These are phyloP conservation scores for Drosophila rubida DNA, from an alignment of 2,888 invertebrate genomes.

Conservation along the genomic window DNA sequence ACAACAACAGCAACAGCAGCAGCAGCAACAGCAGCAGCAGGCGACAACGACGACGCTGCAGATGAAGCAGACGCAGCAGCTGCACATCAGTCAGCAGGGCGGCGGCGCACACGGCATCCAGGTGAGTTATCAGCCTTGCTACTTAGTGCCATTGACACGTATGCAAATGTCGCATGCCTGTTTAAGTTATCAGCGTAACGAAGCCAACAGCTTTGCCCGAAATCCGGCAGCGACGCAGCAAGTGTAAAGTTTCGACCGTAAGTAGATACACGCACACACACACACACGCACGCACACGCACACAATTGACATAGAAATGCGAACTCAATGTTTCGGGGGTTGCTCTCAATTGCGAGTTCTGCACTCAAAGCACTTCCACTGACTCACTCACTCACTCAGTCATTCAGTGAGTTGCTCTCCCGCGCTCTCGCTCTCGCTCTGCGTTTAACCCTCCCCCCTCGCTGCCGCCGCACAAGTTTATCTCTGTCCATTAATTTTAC, in stretches of 20 bases:
- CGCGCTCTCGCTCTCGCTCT: constrained; percentile 9
- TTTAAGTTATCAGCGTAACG: constrained; percentile 79
- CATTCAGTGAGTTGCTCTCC: too few species aligned
- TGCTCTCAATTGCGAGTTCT: constrained; percentile 34
- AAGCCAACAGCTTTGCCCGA: constrained; percentile 76
- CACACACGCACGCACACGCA: constrained; percentile 7
- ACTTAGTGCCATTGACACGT: constrained; percentile 79
- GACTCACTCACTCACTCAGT: not conserved
- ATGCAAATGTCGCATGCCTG: constrained; percentile 77
- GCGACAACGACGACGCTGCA: constrained; percentile 88
- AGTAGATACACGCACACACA: constrained; percentile 8
- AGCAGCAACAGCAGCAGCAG: constrained; percentile 66
- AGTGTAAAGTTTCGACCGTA: constrained; percentile 52
- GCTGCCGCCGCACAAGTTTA: constrained; percentile 57
- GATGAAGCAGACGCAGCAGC: constrained; percentile 94
- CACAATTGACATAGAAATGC: constrained; percentile 63
- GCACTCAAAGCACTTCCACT: constrained; percentile 16
- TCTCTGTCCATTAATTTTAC: constrained; percentile 81
- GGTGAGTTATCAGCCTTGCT: constrained; percentile 86
- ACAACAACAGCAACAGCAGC: constrained; percentile 52
- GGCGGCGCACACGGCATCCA: constrained; percentile 92
- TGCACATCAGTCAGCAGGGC: constrained; percentile 93
- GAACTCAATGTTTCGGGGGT: constrained; percentile 25
- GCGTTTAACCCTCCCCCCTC: constrained; percentile 62
- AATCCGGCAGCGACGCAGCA: constrained; percentile 45